Conservation (phyloP, 2,888 invertebrate species). For the Tuta absoluta region DNA sequence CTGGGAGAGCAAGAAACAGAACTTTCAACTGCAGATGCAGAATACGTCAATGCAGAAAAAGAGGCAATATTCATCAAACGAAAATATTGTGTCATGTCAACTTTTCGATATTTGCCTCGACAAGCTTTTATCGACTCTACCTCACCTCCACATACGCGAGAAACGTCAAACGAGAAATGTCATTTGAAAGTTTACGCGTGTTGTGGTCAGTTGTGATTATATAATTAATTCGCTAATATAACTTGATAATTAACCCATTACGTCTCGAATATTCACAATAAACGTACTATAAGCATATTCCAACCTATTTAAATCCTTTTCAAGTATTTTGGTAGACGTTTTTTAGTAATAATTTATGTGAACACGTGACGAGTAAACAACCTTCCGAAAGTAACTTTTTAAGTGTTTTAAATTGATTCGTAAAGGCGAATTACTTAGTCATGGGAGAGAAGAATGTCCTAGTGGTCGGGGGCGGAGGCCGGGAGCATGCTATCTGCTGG, state of each 20-base stretch:
- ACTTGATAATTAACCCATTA: conserved; percentile 15
- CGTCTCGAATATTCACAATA: conserved; percentile 1
- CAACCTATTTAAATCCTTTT: background rate
- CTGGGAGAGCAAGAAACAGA: no score
- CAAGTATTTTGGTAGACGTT: background rate
- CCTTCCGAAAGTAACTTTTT: conserved; percentile 20
- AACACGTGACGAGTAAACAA: conserved; percentile 43
- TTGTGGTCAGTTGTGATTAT: conserved; percentile 45
- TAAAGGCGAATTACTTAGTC: conserved; percentile 29
- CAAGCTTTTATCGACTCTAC: conserved; percentile 1
- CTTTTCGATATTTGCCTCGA: background rate
- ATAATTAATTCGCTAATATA: conserved; percentile 23
- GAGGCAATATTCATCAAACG: background rate
- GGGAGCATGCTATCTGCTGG: conserved; percentile 98
- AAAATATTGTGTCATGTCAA: no score
- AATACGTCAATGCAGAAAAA: no score
- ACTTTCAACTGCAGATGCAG: no score
- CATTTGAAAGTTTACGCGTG: conserved; percentile 66
- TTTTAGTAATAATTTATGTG: conserved; percentile 14
- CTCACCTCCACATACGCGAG: background rate
- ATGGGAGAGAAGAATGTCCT: conserved; percentile 82
- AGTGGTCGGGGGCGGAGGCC: conserved; percentile 95
- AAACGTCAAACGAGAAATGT: conserved; percentile 33
- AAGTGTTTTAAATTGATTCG: conserved; percentile 41
- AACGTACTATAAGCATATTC: background rate